Conservation (phyloP, 2,888 invertebrate species). For the Stenurella melanura region DNA sequence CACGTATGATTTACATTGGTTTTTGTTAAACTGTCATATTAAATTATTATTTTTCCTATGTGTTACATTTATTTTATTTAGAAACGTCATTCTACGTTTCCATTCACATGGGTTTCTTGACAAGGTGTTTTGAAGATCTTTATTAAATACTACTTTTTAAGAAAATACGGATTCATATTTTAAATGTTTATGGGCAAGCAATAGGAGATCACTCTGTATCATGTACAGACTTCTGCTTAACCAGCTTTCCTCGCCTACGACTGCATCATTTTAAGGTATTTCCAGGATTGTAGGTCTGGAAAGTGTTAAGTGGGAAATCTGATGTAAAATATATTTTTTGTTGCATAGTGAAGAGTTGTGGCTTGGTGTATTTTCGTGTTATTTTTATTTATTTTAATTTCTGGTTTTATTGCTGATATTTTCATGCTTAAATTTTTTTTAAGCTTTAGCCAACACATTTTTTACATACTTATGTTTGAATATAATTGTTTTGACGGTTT, state of each 20-base stretch:
- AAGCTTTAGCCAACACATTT: slow-evolving; percentile 23
- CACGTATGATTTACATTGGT: too few relatives aligned
- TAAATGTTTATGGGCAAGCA: background rate
- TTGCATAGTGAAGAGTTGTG: background rate
- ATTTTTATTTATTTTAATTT: slow-evolving; percentile 4
- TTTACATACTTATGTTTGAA: slow-evolving; percentile 35
- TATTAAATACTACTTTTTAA: too few relatives aligned
- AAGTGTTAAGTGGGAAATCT: background rate
- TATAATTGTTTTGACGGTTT: background rate
- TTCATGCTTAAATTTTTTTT: background rate
- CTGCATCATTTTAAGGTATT: background rate
- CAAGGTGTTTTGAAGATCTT: too few relatives aligned
- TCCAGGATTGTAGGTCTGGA: background rate
- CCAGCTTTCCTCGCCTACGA: background rate
- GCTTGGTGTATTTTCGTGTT: background rate
- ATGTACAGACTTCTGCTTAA: background rate
- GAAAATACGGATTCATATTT: background rate
- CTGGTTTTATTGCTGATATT: background rate
- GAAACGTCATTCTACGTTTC: too few relatives aligned
- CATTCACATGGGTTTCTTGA: too few relatives aligned
- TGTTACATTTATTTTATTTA: too few relatives aligned
- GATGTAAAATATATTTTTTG: background rate
- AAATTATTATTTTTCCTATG: too few relatives aligned
- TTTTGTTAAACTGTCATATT: too few relatives aligned
- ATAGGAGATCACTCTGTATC: background rate